Evolutionary conservation across 2,113 vertebrate genomes (phyloP).

Genomic region (Myotis davidii): DNA sequence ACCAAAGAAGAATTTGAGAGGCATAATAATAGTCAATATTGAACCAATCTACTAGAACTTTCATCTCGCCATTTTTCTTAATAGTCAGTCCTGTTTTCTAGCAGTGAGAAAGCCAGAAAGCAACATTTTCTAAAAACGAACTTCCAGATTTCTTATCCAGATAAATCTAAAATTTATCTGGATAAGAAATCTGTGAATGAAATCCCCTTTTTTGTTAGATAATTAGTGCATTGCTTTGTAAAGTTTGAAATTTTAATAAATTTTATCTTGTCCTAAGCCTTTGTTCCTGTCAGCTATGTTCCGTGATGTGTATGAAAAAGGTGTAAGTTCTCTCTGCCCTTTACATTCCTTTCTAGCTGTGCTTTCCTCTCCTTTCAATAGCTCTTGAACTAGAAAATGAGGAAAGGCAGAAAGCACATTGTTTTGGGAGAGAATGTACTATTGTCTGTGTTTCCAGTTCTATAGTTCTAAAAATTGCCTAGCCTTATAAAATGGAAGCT

Average conservation of each 20-base stretch:
- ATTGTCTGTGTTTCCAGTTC: background rate
- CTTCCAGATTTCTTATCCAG: no score
- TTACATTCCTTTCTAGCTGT: background rate
- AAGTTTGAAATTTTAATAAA: background rate
- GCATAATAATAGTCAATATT: background rate
- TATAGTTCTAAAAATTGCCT: background rate
- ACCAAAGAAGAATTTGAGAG: background rate
- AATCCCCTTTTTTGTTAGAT: background rate
- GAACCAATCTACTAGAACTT: background rate
- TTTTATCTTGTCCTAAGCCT: background rate
- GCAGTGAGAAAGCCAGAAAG: background rate
- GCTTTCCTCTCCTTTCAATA: background rate
- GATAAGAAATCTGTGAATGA: background rate
- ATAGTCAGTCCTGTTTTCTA: background rate
- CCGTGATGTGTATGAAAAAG: background rate
- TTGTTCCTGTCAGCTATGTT: background rate
- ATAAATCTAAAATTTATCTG: background rate
- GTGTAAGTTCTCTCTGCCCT: background rate
- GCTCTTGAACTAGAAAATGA: background rate
- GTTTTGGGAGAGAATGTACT: background rate
- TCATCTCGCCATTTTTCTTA: background rate
- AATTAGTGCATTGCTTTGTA: background rate
- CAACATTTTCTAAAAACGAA: background rate
- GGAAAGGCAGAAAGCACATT: background rate
- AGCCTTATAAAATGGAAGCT: background rate